These are phyloP conservation scores for Leptodactylus fallax DNA, from an alignment of 2,797 vertebrate genomes.

Conservation along the genomic window DNA sequence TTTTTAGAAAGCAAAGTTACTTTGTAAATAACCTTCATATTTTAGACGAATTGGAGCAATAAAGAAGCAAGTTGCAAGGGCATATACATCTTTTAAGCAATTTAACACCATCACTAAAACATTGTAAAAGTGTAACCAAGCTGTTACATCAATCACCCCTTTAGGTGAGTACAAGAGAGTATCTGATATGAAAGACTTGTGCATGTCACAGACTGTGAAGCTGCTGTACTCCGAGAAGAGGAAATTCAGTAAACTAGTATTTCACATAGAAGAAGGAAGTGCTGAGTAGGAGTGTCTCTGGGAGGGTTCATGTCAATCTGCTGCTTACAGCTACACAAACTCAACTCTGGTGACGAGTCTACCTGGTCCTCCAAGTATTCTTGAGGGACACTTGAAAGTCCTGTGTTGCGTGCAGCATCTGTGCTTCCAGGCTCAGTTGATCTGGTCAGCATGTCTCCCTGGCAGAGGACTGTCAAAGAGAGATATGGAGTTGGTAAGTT, in stretches of 20 bases:
- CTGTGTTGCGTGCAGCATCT: background rate
- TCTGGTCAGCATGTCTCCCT: constrained; percentile 37
- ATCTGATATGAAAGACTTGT: no score
- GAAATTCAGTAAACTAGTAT: constrained; percentile 30
- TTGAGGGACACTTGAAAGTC: constrained; percentile 23
- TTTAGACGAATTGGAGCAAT: no score
- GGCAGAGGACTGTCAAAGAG: constrained; percentile 46
- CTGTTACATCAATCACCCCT: no score
- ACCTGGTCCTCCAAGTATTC: background rate
- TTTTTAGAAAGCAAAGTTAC: no score
- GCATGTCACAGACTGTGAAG: no score
- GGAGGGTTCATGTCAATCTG: constrained; percentile 41
- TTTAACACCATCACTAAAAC: no score
- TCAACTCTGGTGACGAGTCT: background rate
- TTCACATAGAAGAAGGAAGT: constrained; percentile 51
- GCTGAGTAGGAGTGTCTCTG: constrained; percentile 49
- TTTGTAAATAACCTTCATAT: no score
- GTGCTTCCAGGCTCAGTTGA: background rate
- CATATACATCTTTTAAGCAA: no score
- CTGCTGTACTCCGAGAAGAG: constrained; percentile 12
- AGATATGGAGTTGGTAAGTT: constrained; percentile 58
- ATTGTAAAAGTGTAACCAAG: no score
- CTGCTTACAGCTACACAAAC: constrained; percentile 3
- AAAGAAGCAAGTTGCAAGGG: no score
- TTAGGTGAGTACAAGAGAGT: no score